A percentile compares a stretch with the other conserved stretches of the same genome.
Evolutionary conservation across 2,888 invertebrate species (phyloP).

Genomic region (Pherbina coryleti): DNA sequence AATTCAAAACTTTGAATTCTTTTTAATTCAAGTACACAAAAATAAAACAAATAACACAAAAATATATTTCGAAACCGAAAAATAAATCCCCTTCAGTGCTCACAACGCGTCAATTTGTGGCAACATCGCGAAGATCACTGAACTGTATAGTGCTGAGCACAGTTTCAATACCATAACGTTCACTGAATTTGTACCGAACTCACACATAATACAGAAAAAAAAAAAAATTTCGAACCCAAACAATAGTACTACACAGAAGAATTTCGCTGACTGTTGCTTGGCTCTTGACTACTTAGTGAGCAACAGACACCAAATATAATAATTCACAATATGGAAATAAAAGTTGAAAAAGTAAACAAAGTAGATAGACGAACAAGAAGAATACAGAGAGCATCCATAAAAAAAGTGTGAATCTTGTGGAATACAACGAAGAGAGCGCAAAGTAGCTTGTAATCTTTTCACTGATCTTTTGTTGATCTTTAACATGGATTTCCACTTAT

Average conservation of each 20-base stretch:
- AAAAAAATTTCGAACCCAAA: not conserved
- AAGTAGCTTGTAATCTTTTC: too few species aligned
- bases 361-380: not conserved
- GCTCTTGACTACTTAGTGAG: not conserved
- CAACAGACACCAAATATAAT: not conserved
- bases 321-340: not conserved
- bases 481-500: not conserved
- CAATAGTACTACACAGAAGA: slow-evolving; percentile 1
- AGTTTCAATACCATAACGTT: slow-evolving; percentile 41
- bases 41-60: slow-evolving; percentile 24
- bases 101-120: slow-evolving; percentile 48
- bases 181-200: not conserved
- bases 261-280: slow-evolving; percentile 5
- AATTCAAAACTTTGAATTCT: not conserved
- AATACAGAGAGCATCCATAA: not conserved
- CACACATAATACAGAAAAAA: not conserved
- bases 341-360: not conserved
- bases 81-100: slow-evolving; percentile 5
- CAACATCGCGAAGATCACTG: slow-evolving; percentile 60
- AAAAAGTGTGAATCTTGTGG: not conserved
- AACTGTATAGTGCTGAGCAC: slow-evolving; percentile 43
- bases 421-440: not conserved
- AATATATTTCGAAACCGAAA: slow-evolving; percentile 13
- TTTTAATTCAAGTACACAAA: slow-evolving; percentile 6
- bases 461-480: not conserved